Percentiles rank a stretch among this genome's conserved stretches.
These are phyloP conservation scores for Chiridota heheva DNA, from an alignment of 35 echinoderm and acorn worm genomes.

Conservation along the genomic window DNA sequence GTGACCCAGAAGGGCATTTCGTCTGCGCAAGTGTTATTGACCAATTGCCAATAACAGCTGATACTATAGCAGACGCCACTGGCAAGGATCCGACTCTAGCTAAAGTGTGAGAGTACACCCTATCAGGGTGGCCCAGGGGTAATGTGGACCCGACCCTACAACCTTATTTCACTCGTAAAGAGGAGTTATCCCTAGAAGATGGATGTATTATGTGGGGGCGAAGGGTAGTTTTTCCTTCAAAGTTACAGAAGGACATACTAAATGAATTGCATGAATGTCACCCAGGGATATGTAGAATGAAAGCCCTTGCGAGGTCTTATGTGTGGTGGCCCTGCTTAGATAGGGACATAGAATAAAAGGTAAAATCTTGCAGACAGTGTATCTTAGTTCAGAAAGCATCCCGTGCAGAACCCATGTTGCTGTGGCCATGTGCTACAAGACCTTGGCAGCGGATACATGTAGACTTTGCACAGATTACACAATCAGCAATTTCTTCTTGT, in stretches of 20 bases:
- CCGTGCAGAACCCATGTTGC: conserved; percentile 1
- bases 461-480: conserved; percentile 23
- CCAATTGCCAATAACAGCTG: too few relatives aligned
- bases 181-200: conserved; percentile 59
- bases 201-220: conserved; percentile 53
- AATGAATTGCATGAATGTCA: conserved; percentile 61
- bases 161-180: conserved; percentile 44
- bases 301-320: conserved; percentile 26
- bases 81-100: conserved; percentile 37
- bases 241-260: conserved; percentile 36
- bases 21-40: too few relatives aligned
- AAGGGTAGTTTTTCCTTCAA: conserved; percentile 47
- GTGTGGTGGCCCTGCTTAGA: conserved; percentile 70
- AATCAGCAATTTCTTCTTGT: background rate
- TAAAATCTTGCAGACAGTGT: too few relatives aligned
- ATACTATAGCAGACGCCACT: too few relatives aligned
- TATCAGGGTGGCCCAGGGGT: conserved; percentile 10
- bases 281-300: conserved; percentile 65
- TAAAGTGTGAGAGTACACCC: conserved; percentile 10
- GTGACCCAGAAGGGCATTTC: background rate
- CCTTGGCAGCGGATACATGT: conserved; percentile 39
- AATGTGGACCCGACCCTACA: background rate
- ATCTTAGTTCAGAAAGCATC: background rate
- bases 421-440: conserved; percentile 35
- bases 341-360: conserved; percentile 26